A percentile compares a stretch with the other conserved stretches of the same genome.
Conservation (phyloP, 2,888 invertebrate genomes). For the Neoitamus cyanurus region DNA sequence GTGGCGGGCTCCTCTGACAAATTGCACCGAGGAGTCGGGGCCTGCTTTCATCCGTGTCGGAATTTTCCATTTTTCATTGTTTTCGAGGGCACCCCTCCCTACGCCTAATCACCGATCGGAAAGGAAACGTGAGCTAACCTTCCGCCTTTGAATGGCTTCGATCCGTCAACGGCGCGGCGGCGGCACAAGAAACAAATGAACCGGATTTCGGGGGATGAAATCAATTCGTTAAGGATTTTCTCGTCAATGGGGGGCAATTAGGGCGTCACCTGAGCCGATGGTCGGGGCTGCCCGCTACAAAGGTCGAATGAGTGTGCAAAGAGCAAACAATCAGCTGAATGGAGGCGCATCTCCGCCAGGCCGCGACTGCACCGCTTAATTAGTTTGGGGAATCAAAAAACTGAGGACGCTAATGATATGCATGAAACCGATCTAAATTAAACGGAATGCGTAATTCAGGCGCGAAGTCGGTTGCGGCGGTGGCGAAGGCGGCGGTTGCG, state of each 20-base stretch:
- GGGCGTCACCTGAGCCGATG: not conserved
- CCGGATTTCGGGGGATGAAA: slow-evolving; percentile 27
- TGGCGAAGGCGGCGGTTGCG: not conserved
- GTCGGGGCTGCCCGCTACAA: not conserved
- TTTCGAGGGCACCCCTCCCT: not conserved
- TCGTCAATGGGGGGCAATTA: not conserved
- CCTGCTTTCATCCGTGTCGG: slow-evolving; percentile 27
- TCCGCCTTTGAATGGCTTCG: slow-evolving; percentile 8
- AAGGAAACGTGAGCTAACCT: slow-evolving; percentile 21
- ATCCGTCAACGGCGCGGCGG: not conserved
- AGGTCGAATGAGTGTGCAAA: not conserved
- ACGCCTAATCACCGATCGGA: not conserved
- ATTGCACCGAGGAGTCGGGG: not conserved
- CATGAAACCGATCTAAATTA: slow-evolving; percentile 37
- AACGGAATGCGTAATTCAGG: slow-evolving; percentile 4
- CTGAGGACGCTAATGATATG: slow-evolving; percentile 18
- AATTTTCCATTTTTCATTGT: slow-evolving; percentile 32
- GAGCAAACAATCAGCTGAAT: not conserved
- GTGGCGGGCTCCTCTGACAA: not conserved
- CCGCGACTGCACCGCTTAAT: not conserved
- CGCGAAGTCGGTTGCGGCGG: not conserved
- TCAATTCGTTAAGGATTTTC: slow-evolving; percentile 20
- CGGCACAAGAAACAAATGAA: slow-evolving; percentile 7
- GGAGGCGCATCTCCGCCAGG: not conserved
- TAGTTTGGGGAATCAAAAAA: not conserved